Conservation (phyloP, 2,888 invertebrate genomes). For the Pachymerium ferrugineum region DNA sequence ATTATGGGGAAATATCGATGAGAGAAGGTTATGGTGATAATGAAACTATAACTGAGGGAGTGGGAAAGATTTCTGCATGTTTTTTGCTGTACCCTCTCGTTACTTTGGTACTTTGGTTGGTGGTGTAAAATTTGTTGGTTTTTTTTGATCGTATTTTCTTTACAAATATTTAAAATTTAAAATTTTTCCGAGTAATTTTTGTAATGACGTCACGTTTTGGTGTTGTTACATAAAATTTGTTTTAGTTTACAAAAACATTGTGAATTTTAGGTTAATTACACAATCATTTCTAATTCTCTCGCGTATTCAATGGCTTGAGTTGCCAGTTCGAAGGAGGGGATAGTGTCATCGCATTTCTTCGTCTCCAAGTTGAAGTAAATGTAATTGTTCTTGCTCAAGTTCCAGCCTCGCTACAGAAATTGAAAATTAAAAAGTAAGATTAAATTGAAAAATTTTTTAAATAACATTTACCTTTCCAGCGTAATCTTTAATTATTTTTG, state of each 20-base stretch:
- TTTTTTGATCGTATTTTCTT: background rate
- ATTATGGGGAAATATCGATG: background rate
- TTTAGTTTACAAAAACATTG: background rate
- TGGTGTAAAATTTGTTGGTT: background rate
- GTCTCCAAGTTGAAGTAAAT: conserved; percentile 73
- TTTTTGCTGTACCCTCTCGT: background rate
- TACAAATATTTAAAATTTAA: too few species aligned
- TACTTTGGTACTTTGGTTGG: background rate
- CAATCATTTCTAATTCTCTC: conserved; percentile 97
- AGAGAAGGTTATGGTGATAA: too few species aligned
- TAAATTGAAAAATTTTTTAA: too few species aligned
- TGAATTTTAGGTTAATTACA: too few species aligned
- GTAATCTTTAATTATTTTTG: conserved; percentile 71
- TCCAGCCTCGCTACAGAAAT: conserved; percentile 71
- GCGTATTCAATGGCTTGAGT: conserved; percentile 95
- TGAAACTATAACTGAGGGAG: too few species aligned
- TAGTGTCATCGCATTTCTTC: conserved; percentile 64
- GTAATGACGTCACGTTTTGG: too few species aligned
- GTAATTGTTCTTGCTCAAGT: conserved; percentile 66
- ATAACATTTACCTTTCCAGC: conserved; percentile 61
- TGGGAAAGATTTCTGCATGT: too few species aligned
- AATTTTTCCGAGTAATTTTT: too few species aligned
- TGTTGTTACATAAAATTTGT: too few species aligned
- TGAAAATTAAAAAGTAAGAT: conserved; percentile 34
- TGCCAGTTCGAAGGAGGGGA: conserved; percentile 86